These are phyloP conservation scores for Ceratina australensis DNA, from an alignment of 1,140 invertebrate genomes.

Conservation along the genomic window DNA sequence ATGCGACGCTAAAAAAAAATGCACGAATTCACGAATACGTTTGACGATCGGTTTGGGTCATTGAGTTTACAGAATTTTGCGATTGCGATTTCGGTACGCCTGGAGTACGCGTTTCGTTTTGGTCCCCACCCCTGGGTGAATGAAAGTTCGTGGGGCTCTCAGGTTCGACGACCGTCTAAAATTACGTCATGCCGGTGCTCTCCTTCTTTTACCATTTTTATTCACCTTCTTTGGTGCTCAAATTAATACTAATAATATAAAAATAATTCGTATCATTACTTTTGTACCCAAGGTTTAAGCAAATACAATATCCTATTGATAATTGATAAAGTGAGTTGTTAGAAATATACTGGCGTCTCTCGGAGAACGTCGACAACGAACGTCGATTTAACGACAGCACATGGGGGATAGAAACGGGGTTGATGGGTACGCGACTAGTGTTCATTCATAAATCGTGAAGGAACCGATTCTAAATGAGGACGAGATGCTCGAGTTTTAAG, in stretches of 20 bases:
- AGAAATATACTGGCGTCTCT: not conserved
- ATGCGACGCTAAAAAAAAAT: too few relatives aligned
- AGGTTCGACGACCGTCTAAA: conserved; percentile 65
- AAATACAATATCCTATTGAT: too few relatives aligned
- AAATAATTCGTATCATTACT: too few relatives aligned
- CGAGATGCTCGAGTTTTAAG: conserved; percentile 61
- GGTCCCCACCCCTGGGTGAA: conserved; percentile 56
- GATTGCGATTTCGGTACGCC: conserved; percentile 31
- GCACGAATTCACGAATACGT: too few relatives aligned
- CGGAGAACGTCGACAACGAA: not conserved
- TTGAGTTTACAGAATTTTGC: conserved; percentile 12
- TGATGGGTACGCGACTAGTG: conserved; percentile 30
- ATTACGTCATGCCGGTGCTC: conserved; percentile 63
- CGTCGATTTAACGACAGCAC: not conserved
- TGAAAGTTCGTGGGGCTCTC: conserved; percentile 57
- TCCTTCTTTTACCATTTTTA: not conserved
- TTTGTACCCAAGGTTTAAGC: too few relatives aligned
- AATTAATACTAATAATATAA: too few relatives aligned
- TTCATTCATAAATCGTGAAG: conserved; percentile 62
- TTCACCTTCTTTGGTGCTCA: not conserved
- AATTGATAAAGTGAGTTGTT: too few relatives aligned
- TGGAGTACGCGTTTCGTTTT: conserved; percentile 14
- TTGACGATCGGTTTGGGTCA: too few relatives aligned
- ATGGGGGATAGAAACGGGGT: not conserved
- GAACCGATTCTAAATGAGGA: conserved; percentile 44